Evolutionary conservation across 2,113 vertebrate genomes (phyloP).

Genomic region (Etia nguti): DNA sequence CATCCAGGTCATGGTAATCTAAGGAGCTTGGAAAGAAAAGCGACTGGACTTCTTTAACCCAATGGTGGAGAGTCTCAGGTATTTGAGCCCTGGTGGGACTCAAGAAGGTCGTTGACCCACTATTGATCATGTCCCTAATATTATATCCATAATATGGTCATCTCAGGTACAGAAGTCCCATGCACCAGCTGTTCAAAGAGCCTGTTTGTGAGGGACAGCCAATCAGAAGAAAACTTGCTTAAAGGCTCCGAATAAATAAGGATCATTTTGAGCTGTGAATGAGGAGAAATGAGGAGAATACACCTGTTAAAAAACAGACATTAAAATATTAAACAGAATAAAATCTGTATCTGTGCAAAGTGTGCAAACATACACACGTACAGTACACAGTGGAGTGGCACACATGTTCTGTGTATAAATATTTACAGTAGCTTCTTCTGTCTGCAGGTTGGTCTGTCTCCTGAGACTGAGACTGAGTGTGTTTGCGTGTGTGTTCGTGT

Average conservation of each 20-base stretch:
- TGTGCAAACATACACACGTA: not conserved
- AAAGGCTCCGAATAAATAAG: not conserved
- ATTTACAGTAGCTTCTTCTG: slow-evolving; percentile 31
- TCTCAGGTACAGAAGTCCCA: not conserved
- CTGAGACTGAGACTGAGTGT: not conserved
- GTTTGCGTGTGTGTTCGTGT: not conserved
- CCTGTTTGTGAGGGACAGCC: not conserved
- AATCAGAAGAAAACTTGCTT: not conserved
- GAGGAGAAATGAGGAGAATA: not conserved
- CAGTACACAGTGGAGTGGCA: not conserved
- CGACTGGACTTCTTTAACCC: not conserved
- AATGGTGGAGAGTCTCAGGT: not conserved
- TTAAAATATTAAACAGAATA: not conserved
- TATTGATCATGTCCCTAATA: not conserved
- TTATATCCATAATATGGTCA: not conserved
- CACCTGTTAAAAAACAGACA: not conserved
- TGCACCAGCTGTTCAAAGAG: not conserved
- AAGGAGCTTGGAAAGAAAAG: not conserved
- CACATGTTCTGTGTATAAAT: slow-evolving; percentile 28
- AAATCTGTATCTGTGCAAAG: not conserved
- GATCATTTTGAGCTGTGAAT: not conserved
- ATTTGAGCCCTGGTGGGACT: not conserved
- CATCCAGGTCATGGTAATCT: not conserved
- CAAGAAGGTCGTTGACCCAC: not conserved
- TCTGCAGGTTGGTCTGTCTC: not conserved